Percentiles rank a stretch among this genome's conserved stretches.
These are phyloP conservation scores for Rhynchotus rufescens DNA, from an alignment of 2,797 vertebrate genomes.

Conservation along the genomic window DNA sequence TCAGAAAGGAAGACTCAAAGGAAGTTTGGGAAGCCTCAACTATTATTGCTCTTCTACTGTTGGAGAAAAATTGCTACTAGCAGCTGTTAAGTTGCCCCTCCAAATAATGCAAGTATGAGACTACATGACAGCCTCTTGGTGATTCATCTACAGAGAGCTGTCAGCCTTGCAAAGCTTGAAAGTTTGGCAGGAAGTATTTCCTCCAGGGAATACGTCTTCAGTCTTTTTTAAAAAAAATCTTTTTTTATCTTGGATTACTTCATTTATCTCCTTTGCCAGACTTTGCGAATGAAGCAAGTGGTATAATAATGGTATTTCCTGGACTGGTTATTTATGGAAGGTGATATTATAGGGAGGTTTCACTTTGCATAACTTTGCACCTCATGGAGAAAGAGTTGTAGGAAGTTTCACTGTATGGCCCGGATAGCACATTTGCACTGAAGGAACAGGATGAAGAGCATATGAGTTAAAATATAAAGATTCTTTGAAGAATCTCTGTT, in stretches of 20 bases:
- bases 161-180: not conserved
- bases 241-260: not conserved
- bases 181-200: not conserved
- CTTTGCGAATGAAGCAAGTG: not conserved
- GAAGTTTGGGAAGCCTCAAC: not conserved
- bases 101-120: not conserved
- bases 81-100: not conserved
- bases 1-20: not conserved
- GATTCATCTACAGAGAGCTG: not conserved
- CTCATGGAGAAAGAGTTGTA: not conserved
- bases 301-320: not conserved
- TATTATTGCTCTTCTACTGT: not conserved
- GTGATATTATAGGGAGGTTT: not conserved
- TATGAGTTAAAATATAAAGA: not conserved
- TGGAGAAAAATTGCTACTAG: conserved; percentile 10
- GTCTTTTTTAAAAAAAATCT: not conserved
- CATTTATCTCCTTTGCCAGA: not conserved
- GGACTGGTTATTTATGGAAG: not conserved
- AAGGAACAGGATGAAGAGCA: not conserved
- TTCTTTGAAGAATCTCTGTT: not conserved
- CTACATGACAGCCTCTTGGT: not conserved
- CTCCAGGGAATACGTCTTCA: not conserved
- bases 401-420: not conserved
- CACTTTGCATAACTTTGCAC: not conserved
- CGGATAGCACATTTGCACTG: not conserved